Evolutionary conservation across 92 coral and sea anemone genomes (phyloP).

Genomic region (Actinernus sp.): DNA sequence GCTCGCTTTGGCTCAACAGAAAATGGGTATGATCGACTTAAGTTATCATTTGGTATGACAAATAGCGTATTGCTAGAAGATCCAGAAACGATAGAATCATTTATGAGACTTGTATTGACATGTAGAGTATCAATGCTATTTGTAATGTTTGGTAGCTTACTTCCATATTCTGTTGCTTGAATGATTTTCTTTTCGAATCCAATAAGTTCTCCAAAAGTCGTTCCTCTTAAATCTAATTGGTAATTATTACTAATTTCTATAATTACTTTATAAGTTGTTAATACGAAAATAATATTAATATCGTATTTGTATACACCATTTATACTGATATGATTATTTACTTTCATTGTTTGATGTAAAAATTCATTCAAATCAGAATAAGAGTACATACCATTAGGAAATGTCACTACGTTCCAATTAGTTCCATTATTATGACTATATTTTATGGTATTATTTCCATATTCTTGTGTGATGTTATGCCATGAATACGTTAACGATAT

Average conservation of each 20-base stretch:
- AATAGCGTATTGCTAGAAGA: slow-evolving; percentile 9
- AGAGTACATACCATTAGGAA: slow-evolving; percentile 4
- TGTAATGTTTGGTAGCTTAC: slow-evolving; percentile 23
- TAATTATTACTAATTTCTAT: slow-evolving; percentile 4
- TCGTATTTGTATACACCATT: not conserved
- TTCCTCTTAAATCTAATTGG: slow-evolving; percentile 12
- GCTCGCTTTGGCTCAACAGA: slow-evolving; percentile 6
- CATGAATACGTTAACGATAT: slow-evolving; percentile 19
- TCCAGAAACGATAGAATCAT: slow-evolving; percentile 14
- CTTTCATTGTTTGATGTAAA: slow-evolving; percentile 8
- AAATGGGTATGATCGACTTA: not conserved
- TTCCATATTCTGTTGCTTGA: slow-evolving; percentile 8
- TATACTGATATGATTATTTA: not conserved
- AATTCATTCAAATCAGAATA: slow-evolving; percentile 23
- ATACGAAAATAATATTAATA: slow-evolving; percentile 6
- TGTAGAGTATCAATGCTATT: slow-evolving; percentile 14
- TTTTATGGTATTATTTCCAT: slow-evolving; percentile 8
- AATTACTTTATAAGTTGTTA: slow-evolving; percentile 11
- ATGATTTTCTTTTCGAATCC: slow-evolving; percentile 13
- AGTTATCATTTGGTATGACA: slow-evolving; percentile 6
- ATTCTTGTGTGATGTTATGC: slow-evolving; percentile 16
- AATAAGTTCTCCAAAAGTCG: slow-evolving; percentile 12
- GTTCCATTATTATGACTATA: not conserved
- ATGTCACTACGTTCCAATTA: slow-evolving; percentile 2
- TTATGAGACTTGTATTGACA: slow-evolving; percentile 8